phyloP scores from a whole-genome alignment of 2,888 invertebrate species.

The Coelopa pilipes region DNA sequence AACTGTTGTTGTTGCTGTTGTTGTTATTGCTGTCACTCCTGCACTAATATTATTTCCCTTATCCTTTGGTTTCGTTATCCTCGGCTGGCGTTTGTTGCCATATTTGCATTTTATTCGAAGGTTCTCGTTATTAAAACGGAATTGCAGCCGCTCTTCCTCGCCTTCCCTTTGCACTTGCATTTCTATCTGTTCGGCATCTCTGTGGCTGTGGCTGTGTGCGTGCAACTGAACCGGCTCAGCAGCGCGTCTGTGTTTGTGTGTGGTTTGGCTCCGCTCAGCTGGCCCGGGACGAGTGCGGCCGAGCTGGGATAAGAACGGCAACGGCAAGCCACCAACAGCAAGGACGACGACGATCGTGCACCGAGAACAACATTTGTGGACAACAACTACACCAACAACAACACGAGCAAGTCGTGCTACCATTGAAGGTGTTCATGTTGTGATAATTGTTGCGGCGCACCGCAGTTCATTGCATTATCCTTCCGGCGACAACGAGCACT shows the following conservation, averaged over 20 bases:
- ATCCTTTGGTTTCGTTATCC: slow-evolving; percentile 18
- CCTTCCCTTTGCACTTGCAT: no score
- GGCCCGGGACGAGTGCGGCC: no score
- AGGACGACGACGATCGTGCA: no score
- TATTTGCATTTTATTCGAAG: slow-evolving; percentile 26
- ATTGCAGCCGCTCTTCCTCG: background rate
- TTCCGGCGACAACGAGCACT: no score
- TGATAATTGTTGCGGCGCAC: slow-evolving; percentile 50
- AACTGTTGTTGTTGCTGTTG: background rate
- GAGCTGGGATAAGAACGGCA: no score
- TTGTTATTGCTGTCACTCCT: slow-evolving; percentile 1
- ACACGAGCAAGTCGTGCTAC: slow-evolving; percentile 44
- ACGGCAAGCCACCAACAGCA: no score
- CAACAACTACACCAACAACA: background rate
- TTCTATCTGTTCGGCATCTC: no score
- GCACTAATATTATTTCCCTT: slow-evolving; percentile 9
- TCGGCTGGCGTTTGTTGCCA: slow-evolving; percentile 12
- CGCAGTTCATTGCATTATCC: no score
- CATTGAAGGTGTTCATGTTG: slow-evolving; percentile 59
- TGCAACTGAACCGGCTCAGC: background rate
- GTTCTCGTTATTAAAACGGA: slow-evolving; percentile 12
- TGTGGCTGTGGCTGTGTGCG: no score
- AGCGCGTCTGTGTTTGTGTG: no score
- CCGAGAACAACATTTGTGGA: background rate
- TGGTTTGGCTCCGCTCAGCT: no score